These are phyloP conservation scores for Phocides pigmalion DNA, from an alignment of 1,140 invertebrate species.

Conservation along the genomic window DNA sequence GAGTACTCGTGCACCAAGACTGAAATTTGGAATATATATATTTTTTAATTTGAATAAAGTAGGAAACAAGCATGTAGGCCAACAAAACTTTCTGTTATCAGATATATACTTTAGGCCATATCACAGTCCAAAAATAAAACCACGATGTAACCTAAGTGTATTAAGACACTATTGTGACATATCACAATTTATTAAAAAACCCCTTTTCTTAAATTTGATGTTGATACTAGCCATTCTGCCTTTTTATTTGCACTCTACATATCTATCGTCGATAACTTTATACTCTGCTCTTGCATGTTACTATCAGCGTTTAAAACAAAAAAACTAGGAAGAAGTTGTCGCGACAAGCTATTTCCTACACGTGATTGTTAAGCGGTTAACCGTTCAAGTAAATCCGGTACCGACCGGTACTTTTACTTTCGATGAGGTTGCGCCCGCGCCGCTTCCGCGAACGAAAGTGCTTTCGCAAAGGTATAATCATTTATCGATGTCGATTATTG, in stretches of 20 bases:
- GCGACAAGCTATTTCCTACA: conserved; percentile 38
- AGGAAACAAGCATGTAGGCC: too few species aligned
- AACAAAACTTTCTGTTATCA: too few species aligned
- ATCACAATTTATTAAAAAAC: too few species aligned
- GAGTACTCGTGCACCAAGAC: too few species aligned
- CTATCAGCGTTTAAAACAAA: conserved; percentile 1
- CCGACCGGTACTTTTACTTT: conserved; percentile 72
- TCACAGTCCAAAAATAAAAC: too few species aligned
- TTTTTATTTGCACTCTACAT: neutral
- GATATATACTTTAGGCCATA: too few species aligned
- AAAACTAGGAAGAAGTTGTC: conserved; percentile 31
- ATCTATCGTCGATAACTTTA: neutral
- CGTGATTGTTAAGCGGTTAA: conserved; percentile 43
- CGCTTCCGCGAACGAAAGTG: conserved; percentile 73
- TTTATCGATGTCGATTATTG: conserved; percentile 51
- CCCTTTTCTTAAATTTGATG: neutral
- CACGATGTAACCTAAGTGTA: too few species aligned
- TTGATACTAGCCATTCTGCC: neutral
- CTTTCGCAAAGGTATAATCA: conserved; percentile 44
- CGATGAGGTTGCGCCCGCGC: conserved; percentile 46
- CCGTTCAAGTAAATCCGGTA: conserved; percentile 55
- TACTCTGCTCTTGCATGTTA: neutral
- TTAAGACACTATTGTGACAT: too few species aligned
- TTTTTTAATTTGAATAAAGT: too few species aligned
- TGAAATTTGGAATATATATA: too few species aligned